phyloP scores from a whole-genome alignment of 2,113 vertebrate genomes.

The Ia io region DNA sequence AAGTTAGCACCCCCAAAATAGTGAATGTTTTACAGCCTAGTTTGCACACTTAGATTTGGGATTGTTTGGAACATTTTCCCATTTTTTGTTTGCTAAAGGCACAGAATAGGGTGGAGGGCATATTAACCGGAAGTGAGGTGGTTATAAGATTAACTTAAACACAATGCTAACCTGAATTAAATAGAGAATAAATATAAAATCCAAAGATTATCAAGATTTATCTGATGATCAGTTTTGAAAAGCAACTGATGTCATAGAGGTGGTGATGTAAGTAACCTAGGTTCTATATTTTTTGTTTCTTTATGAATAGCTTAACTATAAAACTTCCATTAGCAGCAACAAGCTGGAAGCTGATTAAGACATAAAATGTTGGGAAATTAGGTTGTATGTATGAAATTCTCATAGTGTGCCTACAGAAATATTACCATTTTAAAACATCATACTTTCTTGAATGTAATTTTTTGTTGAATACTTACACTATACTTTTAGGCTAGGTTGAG shows the following conservation, averaged over 20 bases:
- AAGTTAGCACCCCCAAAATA: neutral
- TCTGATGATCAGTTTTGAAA: constrained; percentile 39
- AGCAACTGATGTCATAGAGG: neutral
- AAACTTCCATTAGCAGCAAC: neutral
- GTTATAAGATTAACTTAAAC: constrained; percentile 29
- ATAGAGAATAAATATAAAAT: constrained; percentile 29
- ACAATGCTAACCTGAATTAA: constrained; percentile 37
- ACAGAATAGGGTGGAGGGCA: constrained; percentile 19
- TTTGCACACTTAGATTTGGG: neutral
- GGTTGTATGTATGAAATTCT: neutral
- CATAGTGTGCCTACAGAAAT: neutral
- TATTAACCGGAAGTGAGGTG: neutral
- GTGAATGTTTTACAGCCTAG: neutral
- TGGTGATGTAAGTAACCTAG: neutral
- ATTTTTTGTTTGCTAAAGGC: constrained; percentile 23
- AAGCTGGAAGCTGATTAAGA: neutral
- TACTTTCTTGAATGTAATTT: neutral
- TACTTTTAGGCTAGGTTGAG: neutral
- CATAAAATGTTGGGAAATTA: neutral
- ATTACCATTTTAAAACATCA: neutral
- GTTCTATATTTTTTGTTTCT: neutral
- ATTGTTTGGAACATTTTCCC: constrained; percentile 17
- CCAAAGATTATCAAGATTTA: constrained; percentile 31
- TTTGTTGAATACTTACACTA: neutral
- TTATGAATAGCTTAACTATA: constrained; percentile 24